phyloP scores from a whole-genome alignment of 2,797 vertebrate species.

The Pipistrellus pygmaeus region DNA sequence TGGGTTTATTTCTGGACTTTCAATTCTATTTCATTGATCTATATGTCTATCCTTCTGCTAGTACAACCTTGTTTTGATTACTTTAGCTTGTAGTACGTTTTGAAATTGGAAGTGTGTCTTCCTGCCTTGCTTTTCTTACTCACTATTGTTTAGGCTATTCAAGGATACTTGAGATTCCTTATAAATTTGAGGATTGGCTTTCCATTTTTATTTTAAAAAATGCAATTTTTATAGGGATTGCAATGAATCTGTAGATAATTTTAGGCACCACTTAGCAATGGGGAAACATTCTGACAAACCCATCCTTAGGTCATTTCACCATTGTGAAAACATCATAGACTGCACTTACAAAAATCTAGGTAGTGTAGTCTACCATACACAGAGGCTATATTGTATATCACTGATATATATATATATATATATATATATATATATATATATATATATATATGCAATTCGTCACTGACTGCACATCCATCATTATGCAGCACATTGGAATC shows the following conservation, averaged over 20 bases:
- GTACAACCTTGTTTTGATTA: neutral
- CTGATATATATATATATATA: neutral
- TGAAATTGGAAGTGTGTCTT: neutral
- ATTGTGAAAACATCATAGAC: neutral
- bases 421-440: neutral
- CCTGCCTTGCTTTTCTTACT: constrained; percentile 1
- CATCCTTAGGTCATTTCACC: neutral
- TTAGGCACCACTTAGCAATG: neutral
- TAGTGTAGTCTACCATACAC: neutral
- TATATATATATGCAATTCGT: neutral
- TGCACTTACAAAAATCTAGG: neutral
- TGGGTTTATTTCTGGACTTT: constrained; percentile 36
- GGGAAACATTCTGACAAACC: neutral
- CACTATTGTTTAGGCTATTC: neutral
- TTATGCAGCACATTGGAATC: neutral
- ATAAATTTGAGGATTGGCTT: neutral
- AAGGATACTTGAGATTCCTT: constrained; percentile 4
- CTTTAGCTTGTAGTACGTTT: neutral
- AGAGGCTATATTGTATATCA: neutral
- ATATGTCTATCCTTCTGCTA: neutral
- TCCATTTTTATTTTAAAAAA: neutral
- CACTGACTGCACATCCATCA: neutral
- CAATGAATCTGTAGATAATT: neutral
- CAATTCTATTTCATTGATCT: neutral
- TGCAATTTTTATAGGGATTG: neutral